Evolutionary conservation across 2,888 invertebrate species (phyloP).

Genomic region (Drosophila leonis): DNA sequence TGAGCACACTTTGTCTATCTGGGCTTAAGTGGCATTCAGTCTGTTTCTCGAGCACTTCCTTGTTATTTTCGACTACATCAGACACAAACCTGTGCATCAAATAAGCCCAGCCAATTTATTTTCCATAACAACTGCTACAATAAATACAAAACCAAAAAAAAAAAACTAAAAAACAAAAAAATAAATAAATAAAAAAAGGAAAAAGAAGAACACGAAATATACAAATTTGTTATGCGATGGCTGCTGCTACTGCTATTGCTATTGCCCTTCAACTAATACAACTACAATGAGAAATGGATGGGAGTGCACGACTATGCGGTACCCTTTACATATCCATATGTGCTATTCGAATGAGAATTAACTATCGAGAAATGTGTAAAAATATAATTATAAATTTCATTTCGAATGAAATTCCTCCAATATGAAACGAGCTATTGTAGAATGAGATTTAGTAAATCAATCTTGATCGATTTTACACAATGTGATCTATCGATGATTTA

Average conservation of each 20-base stretch:
- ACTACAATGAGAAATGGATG: neutral
- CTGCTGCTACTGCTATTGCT: constrained; percentile 30
- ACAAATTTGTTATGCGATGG: constrained; percentile 52
- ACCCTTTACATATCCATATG: neutral
- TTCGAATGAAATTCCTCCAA: no score
- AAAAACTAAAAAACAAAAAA: no score
- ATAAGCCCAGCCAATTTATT: constrained; percentile 67
- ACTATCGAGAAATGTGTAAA: neutral
- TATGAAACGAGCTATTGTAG: no score
- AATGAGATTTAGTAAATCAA: no score
- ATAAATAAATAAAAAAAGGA: constrained; percentile 2
- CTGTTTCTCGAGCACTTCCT: constrained; percentile 27
- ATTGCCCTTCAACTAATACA: constrained; percentile 53
- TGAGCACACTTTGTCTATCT: constrained; percentile 1
- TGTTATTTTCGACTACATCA: constrained; percentile 40
- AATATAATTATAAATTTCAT: no score
- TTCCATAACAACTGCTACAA: constrained; percentile 65
- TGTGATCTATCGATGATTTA: no score
- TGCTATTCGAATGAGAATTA: neutral
- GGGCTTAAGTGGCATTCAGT: constrained; percentile 16
- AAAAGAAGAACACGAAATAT: constrained; percentile 17
- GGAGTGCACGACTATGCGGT: neutral
- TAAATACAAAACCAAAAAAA: constrained; percentile 9
- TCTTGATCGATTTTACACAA: no score
- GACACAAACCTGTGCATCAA: constrained; percentile 63